Evolutionary conservation across 2,888 invertebrate species (phyloP).

Genomic region (Amiota communis): DNA sequence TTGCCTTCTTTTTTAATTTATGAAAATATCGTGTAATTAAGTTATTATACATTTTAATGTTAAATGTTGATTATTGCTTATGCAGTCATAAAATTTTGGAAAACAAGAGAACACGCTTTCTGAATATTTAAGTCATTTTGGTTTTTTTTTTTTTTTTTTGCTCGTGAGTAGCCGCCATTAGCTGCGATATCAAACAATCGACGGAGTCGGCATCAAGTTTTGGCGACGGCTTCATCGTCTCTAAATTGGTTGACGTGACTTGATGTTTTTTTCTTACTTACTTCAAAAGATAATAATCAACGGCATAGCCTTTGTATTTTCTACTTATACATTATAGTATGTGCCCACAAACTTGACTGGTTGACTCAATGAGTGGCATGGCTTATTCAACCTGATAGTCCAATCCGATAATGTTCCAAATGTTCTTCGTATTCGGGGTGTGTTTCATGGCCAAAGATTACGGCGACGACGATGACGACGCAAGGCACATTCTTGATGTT

Average conservation of each 20-base stretch:
- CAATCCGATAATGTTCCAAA: not conserved
- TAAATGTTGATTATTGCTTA: conserved; percentile 43
- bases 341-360: too few relatives aligned
- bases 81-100: conserved; percentile 56
- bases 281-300: too few relatives aligned
- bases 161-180: conserved; percentile 30
- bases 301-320: too few relatives aligned
- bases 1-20: not conserved
- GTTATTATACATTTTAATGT: conserved; percentile 68
- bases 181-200: not conserved
- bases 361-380: too few relatives aligned
- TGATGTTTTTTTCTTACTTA: conserved; percentile 34
- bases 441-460: not conserved
- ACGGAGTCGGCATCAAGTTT: not conserved
- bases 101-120: conserved; percentile 64
- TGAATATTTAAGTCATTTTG: conserved; percentile 57
- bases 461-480: not conserved
- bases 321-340: too few relatives aligned
- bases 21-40: conserved; percentile 60
- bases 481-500: conserved; percentile 51
- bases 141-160: conserved; percentile 34
- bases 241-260: conserved; percentile 65
- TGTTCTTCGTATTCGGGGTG: not conserved
- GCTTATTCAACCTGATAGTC: too few relatives aligned
- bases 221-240: conserved; percentile 52